phyloP scores from a whole-genome alignment of 2,888 invertebrate species.

The Bembecia ichneumoniformis region DNA sequence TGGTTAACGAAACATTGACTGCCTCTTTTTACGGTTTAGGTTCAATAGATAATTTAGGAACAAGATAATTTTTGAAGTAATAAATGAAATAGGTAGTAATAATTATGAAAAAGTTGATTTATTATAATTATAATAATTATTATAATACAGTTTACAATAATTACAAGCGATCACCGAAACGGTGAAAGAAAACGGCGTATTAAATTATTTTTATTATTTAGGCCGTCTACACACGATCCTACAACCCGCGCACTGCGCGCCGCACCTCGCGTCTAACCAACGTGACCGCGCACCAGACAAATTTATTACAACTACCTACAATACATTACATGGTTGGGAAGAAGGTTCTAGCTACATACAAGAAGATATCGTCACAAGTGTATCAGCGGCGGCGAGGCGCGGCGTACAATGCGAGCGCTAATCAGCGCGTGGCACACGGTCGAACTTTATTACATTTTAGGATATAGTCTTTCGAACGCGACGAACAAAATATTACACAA shows the following conservation, averaged over 20 bases:
- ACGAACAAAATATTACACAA: conserved; percentile 72
- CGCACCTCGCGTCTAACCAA: background rate
- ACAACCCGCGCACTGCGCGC: conserved; percentile 1
- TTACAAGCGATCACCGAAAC: conserved; percentile 73
- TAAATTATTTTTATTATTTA: conserved; percentile 66
- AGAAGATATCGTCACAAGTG: background rate
- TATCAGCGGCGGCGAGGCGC: conserved; percentile 17
- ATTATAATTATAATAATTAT: conserved; percentile 72
- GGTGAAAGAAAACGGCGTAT: conserved; percentile 72
- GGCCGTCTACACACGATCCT: conserved; percentile 34
- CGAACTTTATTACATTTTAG: conserved; percentile 29
- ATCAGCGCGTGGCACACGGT: conserved; percentile 25
- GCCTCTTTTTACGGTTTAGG: too few species aligned
- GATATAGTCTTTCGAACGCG: conserved; percentile 73
- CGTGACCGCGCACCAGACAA: conserved; percentile 7
- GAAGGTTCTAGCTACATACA: background rate
- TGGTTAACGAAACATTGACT: too few species aligned
- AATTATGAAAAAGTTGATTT: conserved; percentile 74
- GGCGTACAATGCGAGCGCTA: conserved; percentile 24
- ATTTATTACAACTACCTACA: background rate
- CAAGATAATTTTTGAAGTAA: background rate
- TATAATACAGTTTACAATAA: conserved; percentile 74
- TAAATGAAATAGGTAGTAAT: conserved; percentile 59
- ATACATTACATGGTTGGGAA: background rate
- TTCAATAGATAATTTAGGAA: too few species aligned